phyloP scores from a whole-genome alignment of 2,797 vertebrate species.

The Chrysocyon brachyurus region DNA sequence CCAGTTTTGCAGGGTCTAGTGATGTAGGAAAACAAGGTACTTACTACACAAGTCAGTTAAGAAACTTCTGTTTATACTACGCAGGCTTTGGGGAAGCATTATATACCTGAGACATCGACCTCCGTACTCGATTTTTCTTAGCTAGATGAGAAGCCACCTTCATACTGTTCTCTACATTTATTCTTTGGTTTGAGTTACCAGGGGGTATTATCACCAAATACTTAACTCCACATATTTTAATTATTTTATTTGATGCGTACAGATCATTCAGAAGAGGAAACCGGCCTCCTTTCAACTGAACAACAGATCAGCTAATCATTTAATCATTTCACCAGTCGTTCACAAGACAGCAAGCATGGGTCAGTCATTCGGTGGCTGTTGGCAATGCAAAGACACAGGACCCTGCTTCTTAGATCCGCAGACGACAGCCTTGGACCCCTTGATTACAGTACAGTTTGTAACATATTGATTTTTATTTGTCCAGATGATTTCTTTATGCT shows the following conservation, averaged over 20 bases:
- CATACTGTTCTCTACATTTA: not conserved
- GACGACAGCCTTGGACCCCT: rapidly evolving
- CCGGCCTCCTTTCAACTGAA: not conserved
- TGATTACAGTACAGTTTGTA: not conserved
- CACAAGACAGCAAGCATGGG: not conserved
- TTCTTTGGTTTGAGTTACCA: not conserved
- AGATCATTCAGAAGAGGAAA: not conserved
- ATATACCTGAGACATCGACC: not conserved
- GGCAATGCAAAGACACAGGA: not conserved
- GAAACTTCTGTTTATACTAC: not conserved
- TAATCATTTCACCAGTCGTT: not conserved
- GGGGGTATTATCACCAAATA: not conserved
- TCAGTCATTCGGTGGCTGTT: not conserved
- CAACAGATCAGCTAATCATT: not conserved
- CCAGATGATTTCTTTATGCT: not conserved
- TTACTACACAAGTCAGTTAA: not conserved
- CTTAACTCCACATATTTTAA: not conserved
- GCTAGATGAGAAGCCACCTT: not conserved
- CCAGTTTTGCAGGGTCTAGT: not conserved
- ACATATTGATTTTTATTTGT: not conserved
- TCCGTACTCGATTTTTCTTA: not conserved
- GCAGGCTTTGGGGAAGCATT: not conserved
- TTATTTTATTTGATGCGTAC: not conserved
- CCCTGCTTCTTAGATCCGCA: not conserved
- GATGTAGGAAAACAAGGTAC: not conserved